These are phyloP conservation scores for Leptopilina drosophilae DNA, from an alignment of 2,888 invertebrate genomes.

Conservation along the genomic window DNA sequence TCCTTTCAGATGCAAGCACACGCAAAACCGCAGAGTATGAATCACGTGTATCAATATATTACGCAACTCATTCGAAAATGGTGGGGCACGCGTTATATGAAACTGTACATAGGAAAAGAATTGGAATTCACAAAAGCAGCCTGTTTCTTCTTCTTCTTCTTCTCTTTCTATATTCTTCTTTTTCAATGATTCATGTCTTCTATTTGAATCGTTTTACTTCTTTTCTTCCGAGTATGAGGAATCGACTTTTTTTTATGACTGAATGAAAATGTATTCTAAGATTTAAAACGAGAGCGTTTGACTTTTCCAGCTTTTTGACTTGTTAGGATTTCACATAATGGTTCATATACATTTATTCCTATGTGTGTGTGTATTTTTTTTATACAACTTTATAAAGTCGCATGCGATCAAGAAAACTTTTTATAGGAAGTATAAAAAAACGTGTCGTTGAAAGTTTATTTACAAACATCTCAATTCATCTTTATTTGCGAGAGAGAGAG, in stretches of 20 bases:
- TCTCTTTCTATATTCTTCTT: neutral
- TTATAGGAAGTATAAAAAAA: neutral
- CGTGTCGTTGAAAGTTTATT: no score
- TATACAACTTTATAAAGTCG: neutral
- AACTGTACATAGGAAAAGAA: conserved; percentile 24
- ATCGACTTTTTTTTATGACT: conserved; percentile 16
- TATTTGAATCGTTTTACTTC: conserved; percentile 26
- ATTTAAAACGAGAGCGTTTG: conserved; percentile 11
- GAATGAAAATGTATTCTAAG: conserved; percentile 17
- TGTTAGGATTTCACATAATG: conserved; percentile 14
- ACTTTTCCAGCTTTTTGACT: conserved; percentile 21
- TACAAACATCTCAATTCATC: no score
- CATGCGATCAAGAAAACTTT: conserved; percentile 5
- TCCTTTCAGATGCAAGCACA: conserved; percentile 39
- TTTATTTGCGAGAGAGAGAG: neutral
- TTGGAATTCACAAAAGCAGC: conserved; percentile 20
- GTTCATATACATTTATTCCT: neutral
- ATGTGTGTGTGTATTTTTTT: neutral
- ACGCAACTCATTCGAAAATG: conserved; percentile 32
- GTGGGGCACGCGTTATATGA: conserved; percentile 22
- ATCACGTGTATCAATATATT: conserved; percentile 36
- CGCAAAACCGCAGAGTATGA: conserved; percentile 38
- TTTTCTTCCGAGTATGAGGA: neutral
- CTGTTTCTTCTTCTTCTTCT: neutral
- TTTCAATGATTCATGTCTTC: conserved; percentile 34